These are phyloP conservation scores for Zaprionus obscuricornis DNA, from an alignment of 2,888 invertebrate genomes.

Conservation along the genomic window DNA sequence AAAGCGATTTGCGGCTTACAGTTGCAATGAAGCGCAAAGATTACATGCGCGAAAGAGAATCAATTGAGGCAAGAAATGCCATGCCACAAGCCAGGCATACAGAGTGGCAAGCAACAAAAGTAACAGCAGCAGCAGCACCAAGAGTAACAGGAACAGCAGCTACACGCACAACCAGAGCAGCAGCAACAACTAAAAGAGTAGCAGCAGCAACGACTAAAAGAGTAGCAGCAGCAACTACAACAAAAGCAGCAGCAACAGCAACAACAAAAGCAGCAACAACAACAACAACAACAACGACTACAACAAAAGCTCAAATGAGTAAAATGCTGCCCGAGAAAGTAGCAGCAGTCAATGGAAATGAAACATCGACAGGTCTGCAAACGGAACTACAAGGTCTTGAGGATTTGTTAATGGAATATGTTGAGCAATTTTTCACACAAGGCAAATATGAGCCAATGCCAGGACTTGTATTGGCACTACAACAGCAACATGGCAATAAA, in stretches of 20 bases:
- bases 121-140: too few species aligned
- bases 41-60: conserved; percentile 36
- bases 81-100: not conserved
- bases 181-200: too few species aligned
- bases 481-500: conserved; percentile 79
- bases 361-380: conserved; percentile 36
- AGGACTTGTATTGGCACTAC: conserved; percentile 72
- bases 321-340: not conserved
- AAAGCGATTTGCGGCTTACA: conserved; percentile 70
- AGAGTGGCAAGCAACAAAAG: too few species aligned
- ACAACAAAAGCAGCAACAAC: not conserved
- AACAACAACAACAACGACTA: too few species aligned
- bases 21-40: conserved; percentile 49
- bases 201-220: not conserved
- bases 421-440: conserved; percentile 71
- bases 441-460: conserved; percentile 75
- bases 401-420: conserved; percentile 73
- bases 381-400: conserved; percentile 73
- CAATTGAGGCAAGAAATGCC: not conserved
- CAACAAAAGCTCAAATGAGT: conserved; percentile 13
- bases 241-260: not conserved
- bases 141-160: conserved; percentile 3
- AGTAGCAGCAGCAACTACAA: not conserved
- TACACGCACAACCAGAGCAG: not conserved
- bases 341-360: conserved; percentile 13